Evolutionary conservation across 1,140 invertebrate species (phyloP), one percentile per base, ranked within the genome.

Genomic region (Leptinotarsa defecta): DNA sequence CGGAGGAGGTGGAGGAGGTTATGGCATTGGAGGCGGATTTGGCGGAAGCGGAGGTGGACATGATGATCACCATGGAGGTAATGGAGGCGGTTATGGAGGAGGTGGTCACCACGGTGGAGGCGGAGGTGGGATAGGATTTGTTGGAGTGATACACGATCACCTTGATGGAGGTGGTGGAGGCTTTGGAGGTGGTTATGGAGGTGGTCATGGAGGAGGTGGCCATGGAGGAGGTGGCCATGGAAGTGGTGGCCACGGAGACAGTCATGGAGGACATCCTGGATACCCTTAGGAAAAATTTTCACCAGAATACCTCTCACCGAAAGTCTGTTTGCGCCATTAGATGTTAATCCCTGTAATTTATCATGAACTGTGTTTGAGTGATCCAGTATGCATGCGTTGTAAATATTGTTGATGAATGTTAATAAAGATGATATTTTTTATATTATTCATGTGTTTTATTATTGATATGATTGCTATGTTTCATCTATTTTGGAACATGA

Each of bases 301-400:
- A 75, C 43, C 61, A 71, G 73, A 76, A 15, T 77, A 78, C 78
- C 76, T 77, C 71, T 76, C 15, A 24, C 24, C 64, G 48, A 43
- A 79, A 79, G 78, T 79, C 76, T 79, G 78, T 68, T 20, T 68
- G 52, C 65, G 75, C 63, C 20, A 70, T 62, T 80, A 78, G 74
- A 61, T 65, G 13, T 71, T 80, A 78, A 74, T 74, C 65, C 74
- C 17, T 17, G 71, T 80, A 74, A 76, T 74, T 76, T 78, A 76
- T 76, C 76, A 68, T 75, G 34, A 22, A 34, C 27, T 27, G 19
- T 72, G 61, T 43, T 13, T 20, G 61, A 71, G 71, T 74, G 52
- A 57, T 57, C 4, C 52, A 17, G 65, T 75, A 68, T 78, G 77
- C 48, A n/a, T 71, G 65, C 77, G 71, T 72, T 80, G 77, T 80